These are phyloP conservation scores for Hesperophylax magnus DNA, from an alignment of 1,140 invertebrate genomes.

Conservation along the genomic window DNA sequence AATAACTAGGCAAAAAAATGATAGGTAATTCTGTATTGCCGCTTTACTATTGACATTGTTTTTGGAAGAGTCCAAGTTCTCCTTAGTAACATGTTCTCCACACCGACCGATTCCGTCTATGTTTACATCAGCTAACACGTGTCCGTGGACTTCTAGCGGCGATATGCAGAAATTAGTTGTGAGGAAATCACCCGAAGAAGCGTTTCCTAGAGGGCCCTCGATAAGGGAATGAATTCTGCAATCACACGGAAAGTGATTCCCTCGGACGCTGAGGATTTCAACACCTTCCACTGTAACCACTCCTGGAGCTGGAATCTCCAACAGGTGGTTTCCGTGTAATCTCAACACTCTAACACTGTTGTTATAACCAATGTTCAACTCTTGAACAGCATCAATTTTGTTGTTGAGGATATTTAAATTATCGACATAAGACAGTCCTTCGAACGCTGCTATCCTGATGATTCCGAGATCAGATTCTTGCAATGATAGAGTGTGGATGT, in stretches of 20 bases:
- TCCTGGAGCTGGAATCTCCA: slow-evolving; percentile 79
- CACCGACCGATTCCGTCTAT: slow-evolving; percentile 54
- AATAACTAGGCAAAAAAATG: slow-evolving; percentile 35
- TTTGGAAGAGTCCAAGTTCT: slow-evolving; percentile 54
- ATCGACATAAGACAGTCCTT: slow-evolving; percentile 78
- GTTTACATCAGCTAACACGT: slow-evolving; percentile 74
- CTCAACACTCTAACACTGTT: slow-evolving; percentile 79
- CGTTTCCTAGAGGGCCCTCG: slow-evolving; percentile 80
- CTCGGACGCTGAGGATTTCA: slow-evolving; percentile 76
- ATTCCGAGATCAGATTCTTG: slow-evolving; percentile 86
- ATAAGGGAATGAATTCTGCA: slow-evolving; percentile 83
- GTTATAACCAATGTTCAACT: slow-evolving; percentile 76
- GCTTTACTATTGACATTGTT: slow-evolving; percentile 46
- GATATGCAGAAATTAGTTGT: slow-evolving; percentile 88
- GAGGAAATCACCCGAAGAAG: slow-evolving; percentile 76
- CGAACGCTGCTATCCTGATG: slow-evolving; percentile 80
- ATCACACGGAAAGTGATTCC: slow-evolving; percentile 89
- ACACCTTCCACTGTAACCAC: slow-evolving; percentile 78
- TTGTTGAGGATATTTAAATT: slow-evolving; percentile 84
- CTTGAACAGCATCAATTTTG: slow-evolving; percentile 85
- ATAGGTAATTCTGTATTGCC: slow-evolving; percentile 19
- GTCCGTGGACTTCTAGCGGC: slow-evolving; percentile 83
- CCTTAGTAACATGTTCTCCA: slow-evolving; percentile 55
- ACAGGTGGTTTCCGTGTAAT: slow-evolving; percentile 85
- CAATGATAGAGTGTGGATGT: slow-evolving; percentile 80